These are phyloP conservation scores for Oplegnathus fasciatus DNA, from an alignment of 2,113 vertebrate species.

Conservation along the genomic window DNA sequence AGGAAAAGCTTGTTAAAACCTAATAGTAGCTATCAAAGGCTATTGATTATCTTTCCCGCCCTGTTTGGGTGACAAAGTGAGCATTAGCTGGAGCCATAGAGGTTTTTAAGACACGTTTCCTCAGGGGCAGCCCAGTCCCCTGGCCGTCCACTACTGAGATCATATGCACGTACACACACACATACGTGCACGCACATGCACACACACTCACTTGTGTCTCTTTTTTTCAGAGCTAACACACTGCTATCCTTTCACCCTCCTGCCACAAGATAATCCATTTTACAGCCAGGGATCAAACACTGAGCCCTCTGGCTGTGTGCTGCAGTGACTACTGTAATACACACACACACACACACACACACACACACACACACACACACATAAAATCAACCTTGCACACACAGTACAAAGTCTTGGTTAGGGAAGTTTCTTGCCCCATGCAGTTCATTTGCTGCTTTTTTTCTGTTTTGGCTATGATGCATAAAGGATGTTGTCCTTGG, in stretches of 20 bases:
- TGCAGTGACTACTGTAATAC: conserved; percentile 67
- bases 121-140: conserved; percentile 76
- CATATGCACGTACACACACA: conserved; percentile 32
- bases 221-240: conserved; percentile 66
- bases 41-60: conserved; percentile 90
- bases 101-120: conserved; percentile 81
- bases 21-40: conserved; percentile 86
- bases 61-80: conserved; percentile 89
- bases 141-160: conserved; percentile 48
- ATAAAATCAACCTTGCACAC: conserved; percentile 35
- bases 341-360: conserved; percentile 6
- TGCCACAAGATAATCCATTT: conserved; percentile 86
- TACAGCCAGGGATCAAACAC: conserved; percentile 86
- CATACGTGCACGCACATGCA: conserved; percentile 13
- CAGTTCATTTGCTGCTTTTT: conserved; percentile 41
- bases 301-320: conserved; percentile 83
- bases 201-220: conserved; percentile 31
- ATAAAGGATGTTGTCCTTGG: conserved; percentile 59
- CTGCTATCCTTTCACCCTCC: conserved; percentile 80
- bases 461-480: conserved; percentile 34
- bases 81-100: conserved; percentile 84
- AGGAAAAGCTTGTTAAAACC: conserved; percentile 88
- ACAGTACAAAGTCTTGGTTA: conserved; percentile 23
- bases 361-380: not conserved
- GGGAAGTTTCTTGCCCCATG: conserved; percentile 42